Percentiles rank a stretch among this genome's conserved stretches.
phyloP scores from a whole-genome alignment of 1,140 invertebrate species.

The Drosophila athabasca region DNA sequence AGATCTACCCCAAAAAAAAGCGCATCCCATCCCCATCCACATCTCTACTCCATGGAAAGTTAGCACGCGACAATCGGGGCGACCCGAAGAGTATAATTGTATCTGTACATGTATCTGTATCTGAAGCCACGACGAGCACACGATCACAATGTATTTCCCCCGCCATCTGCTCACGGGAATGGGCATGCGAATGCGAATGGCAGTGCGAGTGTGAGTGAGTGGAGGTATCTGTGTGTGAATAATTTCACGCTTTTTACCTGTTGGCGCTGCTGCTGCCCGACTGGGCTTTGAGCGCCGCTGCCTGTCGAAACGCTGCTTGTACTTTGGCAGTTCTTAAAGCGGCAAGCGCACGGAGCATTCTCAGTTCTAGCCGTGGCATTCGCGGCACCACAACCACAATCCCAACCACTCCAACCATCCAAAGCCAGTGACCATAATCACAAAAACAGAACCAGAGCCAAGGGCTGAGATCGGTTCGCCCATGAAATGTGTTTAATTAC shows the following conservation, averaged over 20 bases:
- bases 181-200: background rate
- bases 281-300: slow-evolving; percentile 18
- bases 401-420: slow-evolving; percentile 56
- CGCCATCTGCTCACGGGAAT: background rate
- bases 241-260: slow-evolving; percentile 62
- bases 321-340: slow-evolving; percentile 73
- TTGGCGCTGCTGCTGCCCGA: background rate
- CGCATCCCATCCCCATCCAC: too few species aligned
- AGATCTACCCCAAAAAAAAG: too few species aligned
- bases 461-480: slow-evolving; percentile 14
- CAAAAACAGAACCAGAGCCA: slow-evolving; percentile 17
- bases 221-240: slow-evolving; percentile 38
- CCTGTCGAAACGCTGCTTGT: slow-evolving; percentile 32
- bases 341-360: slow-evolving; percentile 39
- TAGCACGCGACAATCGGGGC: too few species aligned
- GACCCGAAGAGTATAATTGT: too few species aligned
- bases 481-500: slow-evolving; percentile 36
- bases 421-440: slow-evolving; percentile 22
- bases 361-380: slow-evolving; percentile 77
- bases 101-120: too few species aligned
- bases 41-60: too few species aligned
- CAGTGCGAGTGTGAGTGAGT: background rate
- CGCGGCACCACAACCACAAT: slow-evolving; percentile 65
- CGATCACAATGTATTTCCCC: too few species aligned
- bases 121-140: too few species aligned